Evolutionary conservation across 1,140 invertebrate species (phyloP).

Genomic region (Hyposmocoma kahamanoa): DNA sequence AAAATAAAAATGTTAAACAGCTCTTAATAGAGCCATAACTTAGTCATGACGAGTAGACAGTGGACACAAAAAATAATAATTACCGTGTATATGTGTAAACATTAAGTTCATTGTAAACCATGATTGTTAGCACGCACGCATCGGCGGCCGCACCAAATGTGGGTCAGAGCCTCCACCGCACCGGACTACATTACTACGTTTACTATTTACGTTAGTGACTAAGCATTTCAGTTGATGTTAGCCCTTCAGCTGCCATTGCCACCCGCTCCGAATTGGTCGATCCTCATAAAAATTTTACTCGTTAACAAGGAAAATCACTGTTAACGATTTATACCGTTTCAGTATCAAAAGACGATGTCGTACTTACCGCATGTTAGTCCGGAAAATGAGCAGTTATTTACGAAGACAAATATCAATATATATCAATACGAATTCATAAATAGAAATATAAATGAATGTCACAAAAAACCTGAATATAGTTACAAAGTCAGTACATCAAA

Average conservation of each 20-base stretch:
- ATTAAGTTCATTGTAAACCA: constrained; percentile 37
- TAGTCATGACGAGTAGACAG: constrained; percentile 33
- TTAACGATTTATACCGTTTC: too few relatives aligned
- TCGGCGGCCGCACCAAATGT: constrained; percentile 18
- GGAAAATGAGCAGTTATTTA: too few relatives aligned
- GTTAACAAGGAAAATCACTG: too few relatives aligned
- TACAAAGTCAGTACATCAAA: too few relatives aligned
- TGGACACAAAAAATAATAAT: constrained; percentile 48
- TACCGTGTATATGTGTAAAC: constrained; percentile 55
- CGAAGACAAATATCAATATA: too few relatives aligned
- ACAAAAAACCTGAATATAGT: too few relatives aligned
- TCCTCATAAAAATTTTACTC: constrained; percentile 9
- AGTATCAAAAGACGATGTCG: too few relatives aligned
- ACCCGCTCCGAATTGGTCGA: constrained; percentile 11
- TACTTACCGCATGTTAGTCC: too few relatives aligned
- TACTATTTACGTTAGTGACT: constrained; percentile 34
- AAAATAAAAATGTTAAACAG: constrained; percentile 25
- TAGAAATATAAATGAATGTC: too few relatives aligned
- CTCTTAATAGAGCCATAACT: constrained; percentile 46
- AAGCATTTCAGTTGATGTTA: constrained; percentile 19
- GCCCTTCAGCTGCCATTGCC: constrained; percentile 13
- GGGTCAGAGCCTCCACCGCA: constrained; percentile 31
- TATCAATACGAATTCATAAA: too few relatives aligned
- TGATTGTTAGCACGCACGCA: constrained; percentile 46
- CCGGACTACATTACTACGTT: too few relatives aligned